These are phyloP conservation scores for Loriculus beryllinus DNA, from an alignment of 2,797 vertebrate species.

Conservation along the genomic window DNA sequence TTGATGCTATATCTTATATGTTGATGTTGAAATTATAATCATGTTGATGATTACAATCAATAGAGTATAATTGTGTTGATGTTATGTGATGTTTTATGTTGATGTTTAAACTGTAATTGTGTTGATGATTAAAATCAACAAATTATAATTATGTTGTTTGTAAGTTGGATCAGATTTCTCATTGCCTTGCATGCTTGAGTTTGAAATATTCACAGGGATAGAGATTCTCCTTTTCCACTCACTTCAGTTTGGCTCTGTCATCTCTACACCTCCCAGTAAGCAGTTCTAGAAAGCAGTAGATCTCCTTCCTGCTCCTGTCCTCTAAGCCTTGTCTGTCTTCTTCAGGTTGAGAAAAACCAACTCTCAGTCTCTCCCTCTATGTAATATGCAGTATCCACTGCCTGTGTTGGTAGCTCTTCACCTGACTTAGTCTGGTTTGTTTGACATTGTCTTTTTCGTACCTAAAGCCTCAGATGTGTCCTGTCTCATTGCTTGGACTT, in stretches of 20 bases:
- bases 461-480: neutral
- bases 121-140: neutral
- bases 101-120: accelerated
- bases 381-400: neutral
- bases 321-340: neutral
- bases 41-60: neutral
- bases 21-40: neutral
- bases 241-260: neutral
- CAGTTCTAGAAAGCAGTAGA: neutral
- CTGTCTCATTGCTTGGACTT: neutral
- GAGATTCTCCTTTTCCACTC: neutral
- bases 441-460: accelerated
- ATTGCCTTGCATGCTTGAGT: neutral
- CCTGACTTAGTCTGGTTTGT: accelerated
- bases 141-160: neutral
- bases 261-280: accelerated
- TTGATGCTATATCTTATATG: neutral
- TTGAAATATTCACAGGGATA: neutral
- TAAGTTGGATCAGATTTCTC: neutral
- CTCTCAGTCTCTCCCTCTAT: neutral
- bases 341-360: neutral
- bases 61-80: neutral
- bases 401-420: neutral
- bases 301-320: neutral
- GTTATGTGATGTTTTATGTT: neutral